phyloP scores from a whole-genome alignment of 2,888 invertebrate species.

The Aleiodes alternator region DNA sequence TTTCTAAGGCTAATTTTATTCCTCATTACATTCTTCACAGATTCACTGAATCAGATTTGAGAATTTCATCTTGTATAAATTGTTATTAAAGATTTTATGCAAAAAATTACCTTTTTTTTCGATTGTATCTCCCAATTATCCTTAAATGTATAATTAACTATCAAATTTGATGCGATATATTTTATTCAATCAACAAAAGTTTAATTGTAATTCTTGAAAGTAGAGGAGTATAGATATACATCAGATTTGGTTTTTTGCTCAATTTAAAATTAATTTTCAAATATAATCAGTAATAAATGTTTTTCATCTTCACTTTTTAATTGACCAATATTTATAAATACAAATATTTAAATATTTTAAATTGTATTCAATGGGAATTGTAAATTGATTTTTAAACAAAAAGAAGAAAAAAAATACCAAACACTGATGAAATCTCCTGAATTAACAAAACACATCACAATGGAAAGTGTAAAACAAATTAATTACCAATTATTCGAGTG shows the following conservation, averaged over 20 bases:
- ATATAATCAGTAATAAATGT: not conserved
- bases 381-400: constrained; percentile 22
- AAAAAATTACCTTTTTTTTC: too few species aligned
- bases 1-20: too few species aligned
- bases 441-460: constrained; percentile 55
- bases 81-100: too few species aligned
- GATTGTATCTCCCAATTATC: too few species aligned
- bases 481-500: constrained; percentile 60
- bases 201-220: constrained; percentile 15
- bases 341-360: constrained; percentile 1
- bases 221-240: not conserved
- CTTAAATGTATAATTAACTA: not conserved
- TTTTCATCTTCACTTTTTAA: not conserved
- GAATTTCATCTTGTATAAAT: too few species aligned
- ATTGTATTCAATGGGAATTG: not conserved
- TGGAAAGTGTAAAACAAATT: constrained; percentile 42
- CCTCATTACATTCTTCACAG: too few species aligned
- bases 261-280: not conserved
- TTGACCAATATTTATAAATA: too few species aligned
- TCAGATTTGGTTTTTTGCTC: constrained; percentile 29
- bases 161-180: not conserved
- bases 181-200: constrained; percentile 20
- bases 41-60: too few species aligned
- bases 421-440: constrained; percentile 45
- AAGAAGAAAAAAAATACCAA: constrained; percentile 49